These are phyloP conservation scores for Eulemur albifrons DNA, from an alignment of 2,797 vertebrate species.

Conservation along the genomic window DNA sequence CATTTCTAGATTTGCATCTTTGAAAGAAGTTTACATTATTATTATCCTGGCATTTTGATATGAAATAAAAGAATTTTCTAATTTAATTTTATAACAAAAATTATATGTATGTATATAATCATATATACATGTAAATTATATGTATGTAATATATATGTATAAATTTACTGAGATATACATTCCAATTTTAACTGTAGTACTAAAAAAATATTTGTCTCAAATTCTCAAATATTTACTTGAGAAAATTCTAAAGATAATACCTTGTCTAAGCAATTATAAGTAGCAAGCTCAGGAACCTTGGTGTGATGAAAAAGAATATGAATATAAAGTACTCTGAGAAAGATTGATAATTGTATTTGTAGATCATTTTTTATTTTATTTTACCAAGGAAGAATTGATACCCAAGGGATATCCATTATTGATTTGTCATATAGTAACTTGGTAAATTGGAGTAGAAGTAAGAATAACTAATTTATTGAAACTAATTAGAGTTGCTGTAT, in stretches of 20 bases:
- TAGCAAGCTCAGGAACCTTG: not conserved
- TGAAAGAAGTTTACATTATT: conserved; percentile 29
- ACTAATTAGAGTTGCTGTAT: conserved; percentile 13
- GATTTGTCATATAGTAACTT: not conserved
- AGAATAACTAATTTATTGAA: conserved; percentile 19
- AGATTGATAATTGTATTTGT: not conserved
- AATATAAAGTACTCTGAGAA: not conserved
- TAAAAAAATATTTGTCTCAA: not conserved
- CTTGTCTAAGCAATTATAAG: not conserved
- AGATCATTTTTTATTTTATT: conserved; percentile 30
- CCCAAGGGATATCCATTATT: not conserved
- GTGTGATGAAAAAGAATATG: not conserved
- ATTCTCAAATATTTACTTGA: not conserved
- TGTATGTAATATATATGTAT: not conserved
- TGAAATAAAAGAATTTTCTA: not conserved
- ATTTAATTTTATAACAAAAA: conserved; percentile 1
- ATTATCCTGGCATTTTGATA: not conserved
- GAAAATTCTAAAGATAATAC: not conserved
- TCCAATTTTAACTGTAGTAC: not conserved
- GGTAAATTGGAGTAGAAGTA: not conserved
- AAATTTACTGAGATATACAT: not conserved
- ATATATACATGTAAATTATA: not conserved
- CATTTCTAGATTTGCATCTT: not conserved
- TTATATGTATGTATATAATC: not conserved
- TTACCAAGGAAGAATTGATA: conserved; percentile 2